Conservation (phyloP, 2,113 vertebrate genomes). For the Rhynchopsitta pachyrhyncha region DNA sequence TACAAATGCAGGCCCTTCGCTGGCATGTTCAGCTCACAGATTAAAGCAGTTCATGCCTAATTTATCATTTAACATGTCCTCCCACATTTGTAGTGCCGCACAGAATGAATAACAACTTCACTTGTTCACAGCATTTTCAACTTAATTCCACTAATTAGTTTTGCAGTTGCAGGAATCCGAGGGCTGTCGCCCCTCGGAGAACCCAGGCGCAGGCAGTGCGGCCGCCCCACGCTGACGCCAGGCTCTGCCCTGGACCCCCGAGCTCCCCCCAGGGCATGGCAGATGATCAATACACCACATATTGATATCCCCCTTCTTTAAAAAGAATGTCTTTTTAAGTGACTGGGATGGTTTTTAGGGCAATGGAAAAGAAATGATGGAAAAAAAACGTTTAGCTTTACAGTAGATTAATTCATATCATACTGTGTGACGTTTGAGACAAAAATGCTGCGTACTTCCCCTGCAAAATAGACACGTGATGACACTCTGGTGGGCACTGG, state of each 20-base stretch:
- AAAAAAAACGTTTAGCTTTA: not conserved
- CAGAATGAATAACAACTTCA: constrained; percentile 78
- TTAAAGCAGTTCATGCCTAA: constrained; percentile 79
- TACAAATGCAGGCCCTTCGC: constrained; percentile 77
- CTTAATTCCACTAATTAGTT: constrained; percentile 79
- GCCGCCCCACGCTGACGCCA: not conserved
- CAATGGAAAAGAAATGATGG: not conserved
- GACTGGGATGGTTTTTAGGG: not conserved
- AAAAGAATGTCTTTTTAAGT: not conserved
- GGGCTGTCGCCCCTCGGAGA: not conserved
- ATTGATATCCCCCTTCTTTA: too few relatives aligned
- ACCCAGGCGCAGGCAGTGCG: not conserved
- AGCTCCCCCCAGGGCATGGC: fast-evolving
- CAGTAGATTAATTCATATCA: fast-evolving
- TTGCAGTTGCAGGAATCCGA: constrained; percentile 47
- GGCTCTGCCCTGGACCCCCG: fast-evolving
- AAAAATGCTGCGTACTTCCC: not conserved
- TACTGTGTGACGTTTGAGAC: not conserved
- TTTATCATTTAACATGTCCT: constrained; percentile 82
- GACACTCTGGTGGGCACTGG: too few relatives aligned
- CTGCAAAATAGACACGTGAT: not conserved
- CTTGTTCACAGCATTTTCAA: constrained; percentile 76
- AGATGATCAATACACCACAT: fast-evolving
- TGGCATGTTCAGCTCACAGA: constrained; percentile 79
- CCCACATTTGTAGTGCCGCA: constrained; percentile 71